Conservation (phyloP, 2,113 vertebrate species). For the Oxygymnocypris stewartii region DNA sequence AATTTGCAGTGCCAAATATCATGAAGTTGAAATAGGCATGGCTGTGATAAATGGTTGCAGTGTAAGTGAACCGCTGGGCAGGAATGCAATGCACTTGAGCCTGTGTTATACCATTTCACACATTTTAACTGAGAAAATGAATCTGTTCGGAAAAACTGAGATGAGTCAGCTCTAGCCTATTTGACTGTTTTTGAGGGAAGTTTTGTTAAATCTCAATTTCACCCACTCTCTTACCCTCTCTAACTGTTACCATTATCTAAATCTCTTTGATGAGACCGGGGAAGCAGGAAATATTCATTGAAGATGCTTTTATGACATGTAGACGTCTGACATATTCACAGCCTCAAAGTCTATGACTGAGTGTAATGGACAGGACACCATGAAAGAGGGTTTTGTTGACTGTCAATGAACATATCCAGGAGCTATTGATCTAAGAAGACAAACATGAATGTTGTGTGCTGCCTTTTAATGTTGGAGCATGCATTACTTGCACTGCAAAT, state of each 20-base stretch:
- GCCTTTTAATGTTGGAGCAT: constrained; percentile 19
- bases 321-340: constrained; percentile 14
- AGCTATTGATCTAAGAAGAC: constrained; percentile 18
- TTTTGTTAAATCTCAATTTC: not conserved
- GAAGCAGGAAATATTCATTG: not conserved
- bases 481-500: not conserved
- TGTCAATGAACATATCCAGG: constrained; percentile 17
- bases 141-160: not conserved
- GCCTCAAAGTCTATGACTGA: constrained; percentile 13
- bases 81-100: not conserved
- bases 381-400: constrained; percentile 45
- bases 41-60: constrained; percentile 21
- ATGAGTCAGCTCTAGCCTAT: not conserved
- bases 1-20: constrained; percentile 10
- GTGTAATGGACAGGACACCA: constrained; percentile 3
- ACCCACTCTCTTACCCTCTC: not conserved
- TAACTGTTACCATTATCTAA: constrained; percentile 27
- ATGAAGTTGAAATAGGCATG: constrained; percentile 14
- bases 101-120: constrained; percentile 11
- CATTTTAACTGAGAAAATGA: constrained; percentile 17
- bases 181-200: not conserved
- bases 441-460: constrained; percentile 1
- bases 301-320: constrained; percentile 27
- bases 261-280: constrained; percentile 40
- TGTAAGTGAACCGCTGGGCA: constrained; percentile 5